Evolutionary conservation across 1,140 invertebrate species (phyloP).

Genomic region (Pentalonia nigronervosa): DNA sequence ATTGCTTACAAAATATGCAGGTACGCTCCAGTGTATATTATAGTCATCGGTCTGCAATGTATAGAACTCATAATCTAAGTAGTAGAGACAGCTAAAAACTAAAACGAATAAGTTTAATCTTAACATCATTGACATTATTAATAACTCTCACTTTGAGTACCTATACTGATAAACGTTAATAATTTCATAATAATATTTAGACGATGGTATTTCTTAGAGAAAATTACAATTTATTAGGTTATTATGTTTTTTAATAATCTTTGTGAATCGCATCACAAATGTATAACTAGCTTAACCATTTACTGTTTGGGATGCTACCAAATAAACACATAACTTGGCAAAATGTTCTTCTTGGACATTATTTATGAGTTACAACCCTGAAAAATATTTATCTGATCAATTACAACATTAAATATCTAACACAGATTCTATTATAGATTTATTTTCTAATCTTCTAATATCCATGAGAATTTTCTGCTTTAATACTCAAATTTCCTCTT

Average conservation of each 20-base stretch:
- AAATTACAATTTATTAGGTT: background rate
- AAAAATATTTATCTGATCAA: constrained; percentile 3
- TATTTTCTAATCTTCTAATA: background rate
- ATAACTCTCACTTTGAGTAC: background rate
- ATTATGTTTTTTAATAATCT: background rate
- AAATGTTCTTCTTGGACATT: background rate
- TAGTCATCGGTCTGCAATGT: background rate
- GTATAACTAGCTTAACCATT: background rate
- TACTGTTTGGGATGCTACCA: background rate
- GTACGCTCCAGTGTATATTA: background rate
- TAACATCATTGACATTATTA: too few relatives aligned
- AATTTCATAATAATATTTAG: background rate
- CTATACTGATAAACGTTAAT: background rate
- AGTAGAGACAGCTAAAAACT: too few relatives aligned
- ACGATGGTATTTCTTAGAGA: background rate
- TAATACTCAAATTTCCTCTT: background rate
- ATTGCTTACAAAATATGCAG: background rate
- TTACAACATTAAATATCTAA: background rate
- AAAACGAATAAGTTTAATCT: background rate
- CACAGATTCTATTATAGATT: background rate
- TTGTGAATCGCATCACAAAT: background rate
- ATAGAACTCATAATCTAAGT: background rate
- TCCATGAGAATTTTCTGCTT: background rate
- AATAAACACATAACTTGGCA: background rate
- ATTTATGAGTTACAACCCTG: constrained; percentile 3